Conservation (phyloP, 1,140 invertebrate genomes). For the Harpegnathos saltator region DNA sequence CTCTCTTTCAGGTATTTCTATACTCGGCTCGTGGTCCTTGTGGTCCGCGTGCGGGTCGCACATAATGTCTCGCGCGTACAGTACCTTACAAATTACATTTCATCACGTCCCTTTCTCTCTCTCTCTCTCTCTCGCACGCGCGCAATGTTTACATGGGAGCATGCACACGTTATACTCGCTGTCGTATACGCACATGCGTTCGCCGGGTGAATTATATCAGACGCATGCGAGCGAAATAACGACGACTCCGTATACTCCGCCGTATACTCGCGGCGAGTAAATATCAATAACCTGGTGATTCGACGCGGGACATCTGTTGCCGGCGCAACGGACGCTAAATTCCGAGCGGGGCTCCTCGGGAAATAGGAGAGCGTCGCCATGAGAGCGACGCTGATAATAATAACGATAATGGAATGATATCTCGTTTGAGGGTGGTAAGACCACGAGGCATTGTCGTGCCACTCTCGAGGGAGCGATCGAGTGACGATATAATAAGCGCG, state of each 20-base stretch:
- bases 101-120: too few species aligned
- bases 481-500: not conserved
- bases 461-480: not conserved
- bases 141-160: too few species aligned
- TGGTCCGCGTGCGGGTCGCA: not conserved
- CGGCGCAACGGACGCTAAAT: conserved; percentile 9
- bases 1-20: not conserved
- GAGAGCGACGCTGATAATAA: not conserved
- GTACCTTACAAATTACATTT: conserved; percentile 4
- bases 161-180: too few species aligned
- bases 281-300: conserved; percentile 44
- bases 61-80: not conserved
- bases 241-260: not conserved
- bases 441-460: not conserved
- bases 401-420: conserved; percentile 7
- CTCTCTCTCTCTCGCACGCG: too few species aligned
- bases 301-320: conserved; percentile 23
- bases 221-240: conserved; percentile 15
- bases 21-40: too few species aligned
- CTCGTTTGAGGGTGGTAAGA: not conserved
- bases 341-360: not conserved
- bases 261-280: conserved; percentile 4
- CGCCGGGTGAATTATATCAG: conserved; percentile 6
- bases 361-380: not conserved
- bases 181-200: too few species aligned